Percentiles rank a stretch among this genome's conserved stretches.
Conservation (phyloP, 2,797 vertebrate species). For the Pangasius macronema region DNA sequence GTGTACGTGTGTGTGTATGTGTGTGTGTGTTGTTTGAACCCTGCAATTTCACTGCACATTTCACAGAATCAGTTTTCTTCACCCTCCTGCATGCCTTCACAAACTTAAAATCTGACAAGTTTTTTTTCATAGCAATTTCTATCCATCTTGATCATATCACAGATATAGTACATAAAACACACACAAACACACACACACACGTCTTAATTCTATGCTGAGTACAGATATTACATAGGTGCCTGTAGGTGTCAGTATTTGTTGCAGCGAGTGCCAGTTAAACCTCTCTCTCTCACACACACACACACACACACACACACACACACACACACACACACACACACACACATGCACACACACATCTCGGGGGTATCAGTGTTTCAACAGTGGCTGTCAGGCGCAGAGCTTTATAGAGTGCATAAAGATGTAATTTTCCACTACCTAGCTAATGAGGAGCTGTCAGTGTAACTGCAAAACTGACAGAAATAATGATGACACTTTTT, state of each 20-base stretch:
- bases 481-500: constrained; percentile 71
- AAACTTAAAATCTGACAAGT: background rate
- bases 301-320: constrained; percentile 17
- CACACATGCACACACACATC: background rate
- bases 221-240: constrained; percentile 44
- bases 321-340: background rate
- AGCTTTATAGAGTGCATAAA: constrained; percentile 29
- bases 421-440: constrained; percentile 41
- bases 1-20: background rate
- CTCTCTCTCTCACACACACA: constrained; percentile 3
- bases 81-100: background rate
- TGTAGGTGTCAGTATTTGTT: constrained; percentile 65
- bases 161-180: background rate
- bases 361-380: background rate
- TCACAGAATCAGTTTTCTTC: background rate
- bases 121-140: background rate
- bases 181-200: constrained; percentile 7
- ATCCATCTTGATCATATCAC: background rate
- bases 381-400: constrained; percentile 35
- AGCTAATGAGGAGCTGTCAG: constrained; percentile 60
- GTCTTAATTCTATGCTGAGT: constrained; percentile 12
- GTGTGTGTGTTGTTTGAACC: background rate
- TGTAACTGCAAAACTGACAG: constrained; percentile 75
- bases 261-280: constrained; percentile 25
- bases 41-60: constrained; percentile 25